Conservation (phyloP, 2,888 invertebrate species). For the Lumbricus terrestris region DNA sequence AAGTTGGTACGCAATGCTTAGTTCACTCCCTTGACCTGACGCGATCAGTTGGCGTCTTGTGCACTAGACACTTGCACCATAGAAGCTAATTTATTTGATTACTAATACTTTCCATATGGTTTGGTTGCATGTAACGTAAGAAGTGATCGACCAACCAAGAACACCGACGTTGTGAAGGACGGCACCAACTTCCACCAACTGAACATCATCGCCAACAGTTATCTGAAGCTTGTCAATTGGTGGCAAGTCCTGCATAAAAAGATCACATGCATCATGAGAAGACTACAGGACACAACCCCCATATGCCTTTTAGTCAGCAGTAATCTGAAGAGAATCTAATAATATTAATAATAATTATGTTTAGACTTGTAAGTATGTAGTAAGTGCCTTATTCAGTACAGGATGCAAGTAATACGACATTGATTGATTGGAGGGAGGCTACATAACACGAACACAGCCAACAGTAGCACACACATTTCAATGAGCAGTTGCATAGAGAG, state of each 20-base stretch:
- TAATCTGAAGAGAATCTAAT: not conserved
- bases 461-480: no score
- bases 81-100: no score
- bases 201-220: slow-evolving; percentile 45
- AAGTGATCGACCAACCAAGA: slow-evolving; percentile 37
- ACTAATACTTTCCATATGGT: not conserved
- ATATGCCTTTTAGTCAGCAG: not conserved
- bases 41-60: no score
- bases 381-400: no score
- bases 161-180: slow-evolving; percentile 48
- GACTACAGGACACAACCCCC: not conserved
- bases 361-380: no score
- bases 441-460: no score
- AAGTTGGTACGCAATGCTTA: no score
- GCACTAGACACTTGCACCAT: no score
- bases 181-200: slow-evolving; percentile 45
- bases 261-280: not conserved
- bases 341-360: no score
- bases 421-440: no score
- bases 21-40: not conserved
- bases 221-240: slow-evolving; percentile 49
- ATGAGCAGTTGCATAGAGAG: no score
- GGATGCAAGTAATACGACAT: no score
- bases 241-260: slow-evolving; percentile 31
- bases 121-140: not conserved